Evolutionary conservation across 2,113 vertebrate genomes (phyloP).

Genomic region (Corythornis vintsioides): DNA sequence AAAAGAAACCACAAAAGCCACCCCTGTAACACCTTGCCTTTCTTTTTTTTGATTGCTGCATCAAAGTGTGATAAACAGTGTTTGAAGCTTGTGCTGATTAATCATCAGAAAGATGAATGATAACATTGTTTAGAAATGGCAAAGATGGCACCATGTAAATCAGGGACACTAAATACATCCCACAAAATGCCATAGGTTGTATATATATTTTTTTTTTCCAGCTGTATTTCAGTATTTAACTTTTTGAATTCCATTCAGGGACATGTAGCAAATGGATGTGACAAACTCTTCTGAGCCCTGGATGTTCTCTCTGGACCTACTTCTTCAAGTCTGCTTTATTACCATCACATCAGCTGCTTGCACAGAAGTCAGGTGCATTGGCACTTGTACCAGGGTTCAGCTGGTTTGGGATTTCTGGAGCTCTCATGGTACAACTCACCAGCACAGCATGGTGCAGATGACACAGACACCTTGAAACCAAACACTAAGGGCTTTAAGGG

Average conservation of each 20-base stretch:
- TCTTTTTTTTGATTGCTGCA: conserved; percentile 21
- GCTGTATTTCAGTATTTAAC: background rate
- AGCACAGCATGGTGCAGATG: background rate
- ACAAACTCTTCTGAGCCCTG: background rate
- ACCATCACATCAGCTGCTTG: background rate
- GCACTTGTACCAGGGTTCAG: background rate
- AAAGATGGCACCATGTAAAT: conserved; percentile 16
- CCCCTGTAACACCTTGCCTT: conserved; percentile 1
- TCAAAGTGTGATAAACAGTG: conserved; percentile 54
- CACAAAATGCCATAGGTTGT: background rate
- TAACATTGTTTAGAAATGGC: conserved; percentile 55
- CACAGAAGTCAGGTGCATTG: background rate
- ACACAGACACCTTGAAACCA: background rate
- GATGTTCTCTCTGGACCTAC: background rate
- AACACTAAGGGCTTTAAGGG: background rate
- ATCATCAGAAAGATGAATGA: conserved; percentile 49
- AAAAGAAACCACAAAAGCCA: background rate
- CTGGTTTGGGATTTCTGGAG: background rate
- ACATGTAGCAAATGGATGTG: background rate
- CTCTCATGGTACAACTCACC: background rate
- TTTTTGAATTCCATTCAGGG: background rate
- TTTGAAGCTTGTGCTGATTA: conserved; percentile 60
- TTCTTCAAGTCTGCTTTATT: background rate
- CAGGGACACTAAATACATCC: conserved; percentile 16
- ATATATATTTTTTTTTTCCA: background rate